Evolutionary conservation across 1,140 invertebrate species (phyloP).

Genomic region (Macrotrachela quadricornifera): DNA sequence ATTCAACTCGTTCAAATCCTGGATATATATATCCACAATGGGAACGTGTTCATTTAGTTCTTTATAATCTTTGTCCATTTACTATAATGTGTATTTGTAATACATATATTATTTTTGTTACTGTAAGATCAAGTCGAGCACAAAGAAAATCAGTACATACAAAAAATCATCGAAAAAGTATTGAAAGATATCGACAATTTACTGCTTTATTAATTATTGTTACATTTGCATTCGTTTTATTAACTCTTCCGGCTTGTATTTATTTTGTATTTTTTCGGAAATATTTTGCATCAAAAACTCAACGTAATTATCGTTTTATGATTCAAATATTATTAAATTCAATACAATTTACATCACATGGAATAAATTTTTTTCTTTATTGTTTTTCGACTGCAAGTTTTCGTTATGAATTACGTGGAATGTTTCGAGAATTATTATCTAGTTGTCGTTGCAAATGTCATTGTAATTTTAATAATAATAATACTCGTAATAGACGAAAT

Average conservation of each 20-base stretch:
- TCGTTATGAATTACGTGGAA: background rate
- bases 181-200: background rate
- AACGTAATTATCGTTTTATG: too few species aligned
- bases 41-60: slow-evolving; percentile 1
- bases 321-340: too few species aligned
- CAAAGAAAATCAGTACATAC: background rate
- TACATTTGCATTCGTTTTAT: background rate
- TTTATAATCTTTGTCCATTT: slow-evolving; percentile 1
- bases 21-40: slow-evolving; percentile 2
- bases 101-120: slow-evolving; percentile 5
- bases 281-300: background rate
- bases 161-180: background rate
- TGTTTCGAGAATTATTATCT: too few species aligned
- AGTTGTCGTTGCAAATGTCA: too few species aligned
- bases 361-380: slow-evolving; percentile 8
- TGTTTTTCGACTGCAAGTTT: slow-evolving; percentile 6
- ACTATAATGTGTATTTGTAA: slow-evolving; percentile 1
- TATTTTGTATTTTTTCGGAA: slow-evolving; percentile 4
- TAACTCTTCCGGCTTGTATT: background rate
- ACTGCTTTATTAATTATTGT: background rate
- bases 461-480: too few species aligned
- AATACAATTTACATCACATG: background rate
- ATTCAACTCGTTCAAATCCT: background rate
- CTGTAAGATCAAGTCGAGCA: background rate
- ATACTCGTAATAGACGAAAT: too few species aligned